Conservation (phyloP, 2,113 vertebrate genomes). For the Xiphias gladius region DNA sequence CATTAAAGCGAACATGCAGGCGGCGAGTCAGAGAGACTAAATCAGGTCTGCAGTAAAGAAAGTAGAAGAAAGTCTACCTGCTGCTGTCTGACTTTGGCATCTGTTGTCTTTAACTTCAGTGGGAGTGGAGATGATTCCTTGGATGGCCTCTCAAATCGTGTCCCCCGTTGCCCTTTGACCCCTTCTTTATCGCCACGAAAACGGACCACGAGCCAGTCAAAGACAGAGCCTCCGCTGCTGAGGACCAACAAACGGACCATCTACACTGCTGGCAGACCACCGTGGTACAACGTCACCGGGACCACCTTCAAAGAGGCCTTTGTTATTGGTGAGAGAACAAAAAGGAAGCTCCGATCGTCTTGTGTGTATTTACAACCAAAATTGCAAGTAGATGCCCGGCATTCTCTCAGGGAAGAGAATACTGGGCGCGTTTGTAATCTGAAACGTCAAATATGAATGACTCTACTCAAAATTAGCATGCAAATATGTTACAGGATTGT, state of each 20-base stretch:
- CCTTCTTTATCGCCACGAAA: conserved; percentile 85
- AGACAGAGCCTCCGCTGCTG: conserved; percentile 89
- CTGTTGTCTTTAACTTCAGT: conserved; percentile 35
- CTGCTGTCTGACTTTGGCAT: neutral
- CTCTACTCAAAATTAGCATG: too few relatives aligned
- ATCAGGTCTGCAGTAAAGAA: neutral
- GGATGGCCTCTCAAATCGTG: conserved; percentile 78
- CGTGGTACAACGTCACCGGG: conserved; percentile 93
- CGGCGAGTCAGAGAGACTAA: neutral
- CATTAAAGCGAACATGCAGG: neutral
- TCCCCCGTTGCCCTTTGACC: conserved; percentile 82
- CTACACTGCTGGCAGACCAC: conserved; percentile 91
- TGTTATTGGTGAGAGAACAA: conserved; percentile 86
- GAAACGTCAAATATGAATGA: too few relatives aligned
- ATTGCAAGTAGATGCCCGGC: too few relatives aligned
- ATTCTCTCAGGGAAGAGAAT: too few relatives aligned
- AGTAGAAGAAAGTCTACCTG: too few relatives aligned
- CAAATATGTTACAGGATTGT: too few relatives aligned
- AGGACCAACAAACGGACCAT: conserved; percentile 91
- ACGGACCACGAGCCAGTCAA: conserved; percentile 86
- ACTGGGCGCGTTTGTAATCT: too few relatives aligned
- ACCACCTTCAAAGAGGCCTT: conserved; percentile 93
- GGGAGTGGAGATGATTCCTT: conserved; percentile 85
- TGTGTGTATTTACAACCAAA: too few relatives aligned
- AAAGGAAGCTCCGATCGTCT: too few relatives aligned